Percentiles rank a stretch among this genome's conserved stretches.
These are phyloP conservation scores for Tuta absoluta DNA, from an alignment of 2,888 invertebrate species.

Conservation along the genomic window DNA sequence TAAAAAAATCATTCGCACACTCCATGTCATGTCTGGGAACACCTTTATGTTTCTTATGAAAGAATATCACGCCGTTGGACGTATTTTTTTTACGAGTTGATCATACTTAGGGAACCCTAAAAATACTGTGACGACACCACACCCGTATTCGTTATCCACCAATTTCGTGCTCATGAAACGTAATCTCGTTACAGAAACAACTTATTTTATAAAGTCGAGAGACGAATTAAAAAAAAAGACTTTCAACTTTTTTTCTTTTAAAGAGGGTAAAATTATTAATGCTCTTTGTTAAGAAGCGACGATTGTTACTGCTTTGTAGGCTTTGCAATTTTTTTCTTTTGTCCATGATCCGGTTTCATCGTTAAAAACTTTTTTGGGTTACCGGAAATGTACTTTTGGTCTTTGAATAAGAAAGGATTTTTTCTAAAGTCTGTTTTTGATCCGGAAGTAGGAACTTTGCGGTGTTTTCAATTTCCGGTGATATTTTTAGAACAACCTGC, in stretches of 20 bases:
- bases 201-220: constrained; percentile 74
- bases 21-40: too few species aligned
- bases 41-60: too few species aligned
- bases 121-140: constrained; percentile 20
- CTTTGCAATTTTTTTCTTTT: constrained; percentile 51
- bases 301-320: constrained; percentile 61
- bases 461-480: neutral
- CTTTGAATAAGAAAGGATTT: constrained; percentile 21
- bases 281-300: constrained; percentile 61
- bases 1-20: too few species aligned
- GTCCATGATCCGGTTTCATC: constrained; percentile 32
- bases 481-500: neutral
- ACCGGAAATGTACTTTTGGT: constrained; percentile 28
- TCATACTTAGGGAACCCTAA: neutral
- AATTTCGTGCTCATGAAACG: constrained; percentile 74
- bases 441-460: constrained; percentile 1
- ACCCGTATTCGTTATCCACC: constrained; percentile 70
- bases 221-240: constrained; percentile 65
- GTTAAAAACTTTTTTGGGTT: constrained; percentile 28
- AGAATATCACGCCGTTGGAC: neutral
- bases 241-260: constrained; percentile 23
- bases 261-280: constrained; percentile 49
- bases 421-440: constrained; percentile 21
- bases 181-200: constrained; percentile 76
- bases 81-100: neutral